Evolutionary conservation across 1,140 invertebrate species (phyloP).

Genomic region (Hycleus phaleratus): DNA sequence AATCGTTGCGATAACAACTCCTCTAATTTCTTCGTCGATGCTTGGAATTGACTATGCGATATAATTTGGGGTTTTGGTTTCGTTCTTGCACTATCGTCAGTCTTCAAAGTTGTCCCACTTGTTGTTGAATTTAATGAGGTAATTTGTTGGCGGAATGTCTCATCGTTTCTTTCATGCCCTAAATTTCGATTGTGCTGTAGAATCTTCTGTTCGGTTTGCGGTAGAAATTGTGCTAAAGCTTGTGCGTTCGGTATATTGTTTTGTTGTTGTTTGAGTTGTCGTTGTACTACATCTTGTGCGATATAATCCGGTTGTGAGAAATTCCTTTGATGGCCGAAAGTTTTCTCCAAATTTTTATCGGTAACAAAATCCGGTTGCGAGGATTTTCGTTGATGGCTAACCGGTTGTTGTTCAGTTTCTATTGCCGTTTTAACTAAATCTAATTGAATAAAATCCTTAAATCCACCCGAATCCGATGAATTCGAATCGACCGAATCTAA

Average conservation of each 20-base stretch:
- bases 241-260: constrained; percentile 31
- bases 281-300: constrained; percentile 16
- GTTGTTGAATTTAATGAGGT: constrained; percentile 23
- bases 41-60: constrained; percentile 35
- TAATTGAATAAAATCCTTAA: constrained; percentile 38
- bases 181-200: constrained; percentile 19
- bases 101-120: constrained; percentile 16
- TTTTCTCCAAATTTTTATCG: constrained; percentile 24
- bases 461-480: constrained; percentile 40
- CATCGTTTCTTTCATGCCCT: constrained; percentile 9
- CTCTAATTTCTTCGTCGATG: constrained; percentile 39
- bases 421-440: constrained; percentile 17
- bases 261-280: constrained; percentile 15
- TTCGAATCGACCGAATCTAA: constrained; percentile 39
- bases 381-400: constrained; percentile 30
- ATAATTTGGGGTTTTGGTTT: constrained; percentile 31
- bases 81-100: constrained; percentile 22
- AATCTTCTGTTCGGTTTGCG: constrained; percentile 32
- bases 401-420: constrained; percentile 11
- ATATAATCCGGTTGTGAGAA: constrained; percentile 31
- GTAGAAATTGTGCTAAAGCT: constrained; percentile 35
- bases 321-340: constrained; percentile 31
- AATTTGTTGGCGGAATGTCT: constrained; percentile 17
- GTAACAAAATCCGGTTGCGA: constrained; percentile 35
- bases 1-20: constrained; percentile 38